These are phyloP conservation scores for Drosophila cognata DNA, from an alignment of 2,888 invertebrate species.

Conservation along the genomic window DNA sequence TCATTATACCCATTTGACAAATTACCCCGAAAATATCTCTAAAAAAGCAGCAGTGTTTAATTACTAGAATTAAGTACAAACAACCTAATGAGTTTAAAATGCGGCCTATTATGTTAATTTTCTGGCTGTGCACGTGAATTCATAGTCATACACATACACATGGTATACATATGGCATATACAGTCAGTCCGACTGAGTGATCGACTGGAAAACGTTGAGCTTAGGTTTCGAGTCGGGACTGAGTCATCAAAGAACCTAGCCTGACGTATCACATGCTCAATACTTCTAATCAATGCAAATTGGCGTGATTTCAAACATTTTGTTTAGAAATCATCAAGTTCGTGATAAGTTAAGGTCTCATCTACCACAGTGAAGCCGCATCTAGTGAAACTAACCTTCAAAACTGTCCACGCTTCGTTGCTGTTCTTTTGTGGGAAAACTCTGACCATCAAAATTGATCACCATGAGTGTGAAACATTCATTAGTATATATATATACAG, in stretches of 20 bases:
- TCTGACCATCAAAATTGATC: slow-evolving; percentile 26
- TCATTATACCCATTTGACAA: background rate
- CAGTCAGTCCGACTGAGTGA: slow-evolving; percentile 21
- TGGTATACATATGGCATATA: background rate
- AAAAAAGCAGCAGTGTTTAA: background rate
- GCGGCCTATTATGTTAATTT: background rate
- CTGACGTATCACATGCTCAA: slow-evolving; percentile 55
- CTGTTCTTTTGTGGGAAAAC: slow-evolving; percentile 49
- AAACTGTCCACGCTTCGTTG: slow-evolving; percentile 66
- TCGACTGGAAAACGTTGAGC: slow-evolving; percentile 35
- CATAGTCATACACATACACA: background rate
- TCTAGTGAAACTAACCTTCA: slow-evolving; percentile 48
- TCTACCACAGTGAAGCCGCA: slow-evolving; percentile 24
- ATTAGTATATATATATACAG: background rate
- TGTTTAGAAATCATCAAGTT: slow-evolving; percentile 32
- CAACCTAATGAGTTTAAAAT: background rate
- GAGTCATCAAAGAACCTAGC: slow-evolving; percentile 51
- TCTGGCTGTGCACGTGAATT: background rate
- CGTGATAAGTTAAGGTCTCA: slow-evolving; percentile 48
- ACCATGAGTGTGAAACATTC: slow-evolving; percentile 22
- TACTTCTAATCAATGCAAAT: slow-evolving; percentile 61
- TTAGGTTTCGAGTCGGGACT: slow-evolving; percentile 13
- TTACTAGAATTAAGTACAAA: background rate
- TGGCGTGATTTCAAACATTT: slow-evolving; percentile 51
- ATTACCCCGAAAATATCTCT: background rate